Conservation (phyloP, 2,797 vertebrate species). For the Myripristis jacobus region DNA sequence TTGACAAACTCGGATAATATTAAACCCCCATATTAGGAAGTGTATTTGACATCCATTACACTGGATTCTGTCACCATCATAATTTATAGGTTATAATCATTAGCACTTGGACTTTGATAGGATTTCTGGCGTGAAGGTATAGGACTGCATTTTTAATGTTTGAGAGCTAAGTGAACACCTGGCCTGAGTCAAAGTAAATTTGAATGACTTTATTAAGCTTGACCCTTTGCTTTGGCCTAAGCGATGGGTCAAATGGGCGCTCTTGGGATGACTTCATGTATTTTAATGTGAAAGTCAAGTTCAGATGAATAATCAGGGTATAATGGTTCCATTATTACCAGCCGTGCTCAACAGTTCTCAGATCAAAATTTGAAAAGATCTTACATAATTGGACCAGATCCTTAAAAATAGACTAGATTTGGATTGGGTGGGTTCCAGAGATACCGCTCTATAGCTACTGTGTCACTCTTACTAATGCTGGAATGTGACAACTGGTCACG, state of each 20-base stretch:
- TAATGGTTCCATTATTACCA: constrained; percentile 63
- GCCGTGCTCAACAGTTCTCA: constrained; percentile 74
- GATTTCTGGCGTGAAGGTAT: constrained; percentile 1
- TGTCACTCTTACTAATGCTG: constrained; percentile 70
- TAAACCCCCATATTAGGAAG: constrained; percentile 44
- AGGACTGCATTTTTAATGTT: constrained; percentile 3
- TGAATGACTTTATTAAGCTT: constrained; percentile 23
- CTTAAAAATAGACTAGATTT: constrained; percentile 74
- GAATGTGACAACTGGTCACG: constrained; percentile 80
- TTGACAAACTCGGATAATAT: constrained; percentile 61
- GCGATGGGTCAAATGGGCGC: constrained; percentile 61
- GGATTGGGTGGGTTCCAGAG: constrained; percentile 62
- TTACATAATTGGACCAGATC: constrained; percentile 68
- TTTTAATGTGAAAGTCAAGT: constrained; percentile 53
- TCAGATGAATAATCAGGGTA: constrained; percentile 44
- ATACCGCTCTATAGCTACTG: constrained; percentile 63
- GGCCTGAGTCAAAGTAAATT: constrained; percentile 2
- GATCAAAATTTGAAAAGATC: constrained; percentile 74
- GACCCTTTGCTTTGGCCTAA: constrained; percentile 29
- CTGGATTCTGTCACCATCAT: constrained; percentile 23
- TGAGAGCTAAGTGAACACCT: constrained; percentile 18
- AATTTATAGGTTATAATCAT: constrained; percentile 32
- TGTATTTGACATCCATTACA: constrained; percentile 38
- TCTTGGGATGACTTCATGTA: constrained; percentile 53
- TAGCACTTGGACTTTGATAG: background rate